phyloP scores from a whole-genome alignment of 2,113 vertebrate species.

The Rhinogobius similis region DNA sequence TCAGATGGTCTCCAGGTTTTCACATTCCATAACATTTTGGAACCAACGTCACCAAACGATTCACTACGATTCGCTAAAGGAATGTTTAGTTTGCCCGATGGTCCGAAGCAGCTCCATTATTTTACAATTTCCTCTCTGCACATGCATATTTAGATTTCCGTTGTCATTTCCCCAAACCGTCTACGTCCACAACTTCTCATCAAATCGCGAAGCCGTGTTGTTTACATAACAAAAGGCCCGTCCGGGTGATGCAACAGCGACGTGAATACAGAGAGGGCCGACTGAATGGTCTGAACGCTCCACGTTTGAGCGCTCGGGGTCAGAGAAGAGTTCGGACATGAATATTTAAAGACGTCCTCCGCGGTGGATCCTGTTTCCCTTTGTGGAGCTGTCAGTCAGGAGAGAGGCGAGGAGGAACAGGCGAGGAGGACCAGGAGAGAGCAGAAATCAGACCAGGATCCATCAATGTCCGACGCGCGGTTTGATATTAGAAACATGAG shows the following conservation, averaged over 20 bases:
- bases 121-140: too few relatives aligned
- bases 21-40: too few relatives aligned
- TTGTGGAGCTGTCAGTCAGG: constrained; percentile 8
- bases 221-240: background rate
- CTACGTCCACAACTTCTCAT: background rate
- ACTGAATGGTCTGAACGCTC: constrained; percentile 65
- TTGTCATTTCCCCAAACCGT: background rate
- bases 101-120: too few relatives aligned
- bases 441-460: background rate
- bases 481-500: background rate
- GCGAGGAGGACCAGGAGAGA: background rate
- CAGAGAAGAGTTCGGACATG: background rate
- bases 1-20: too few relatives aligned
- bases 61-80: too few relatives aligned
- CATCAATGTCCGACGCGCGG: background rate
- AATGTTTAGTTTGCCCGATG: too few relatives aligned
- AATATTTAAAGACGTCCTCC: constrained; percentile 11
- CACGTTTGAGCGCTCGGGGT: background rate
- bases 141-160: too few relatives aligned
- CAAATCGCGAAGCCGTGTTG: background rate
- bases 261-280: background rate
- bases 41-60: too few relatives aligned
- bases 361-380: constrained; percentile 1
- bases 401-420: constrained; percentile 1
- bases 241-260: background rate